Conservation (phyloP, 2,888 invertebrate genomes). For the Chrysina gloriosa region DNA sequence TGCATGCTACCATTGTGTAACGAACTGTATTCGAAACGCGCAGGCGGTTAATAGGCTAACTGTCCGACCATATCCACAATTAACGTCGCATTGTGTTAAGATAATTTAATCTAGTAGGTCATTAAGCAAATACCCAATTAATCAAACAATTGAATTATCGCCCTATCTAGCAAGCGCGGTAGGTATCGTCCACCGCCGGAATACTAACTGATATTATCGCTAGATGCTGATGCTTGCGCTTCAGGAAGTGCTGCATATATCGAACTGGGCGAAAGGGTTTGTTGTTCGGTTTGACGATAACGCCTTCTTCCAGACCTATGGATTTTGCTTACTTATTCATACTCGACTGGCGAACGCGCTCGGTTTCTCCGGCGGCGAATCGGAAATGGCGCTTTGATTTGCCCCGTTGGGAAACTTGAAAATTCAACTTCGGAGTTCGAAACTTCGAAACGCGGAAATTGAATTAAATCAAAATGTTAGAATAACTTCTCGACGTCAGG, state of each 20-base stretch:
- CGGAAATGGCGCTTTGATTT: slow-evolving; percentile 7
- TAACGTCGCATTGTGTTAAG: slow-evolving; percentile 42
- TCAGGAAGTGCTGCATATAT: background rate
- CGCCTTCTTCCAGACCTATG: too few species aligned
- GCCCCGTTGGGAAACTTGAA: slow-evolving; percentile 18
- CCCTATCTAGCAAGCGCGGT: background rate
- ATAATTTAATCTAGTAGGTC: slow-evolving; percentile 41
- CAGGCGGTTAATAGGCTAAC: slow-evolving; percentile 22
- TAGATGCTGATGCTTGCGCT: too few species aligned
- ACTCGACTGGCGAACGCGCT: slow-evolving; percentile 26
- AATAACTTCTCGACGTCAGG: too few species aligned
- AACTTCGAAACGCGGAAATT: too few species aligned
- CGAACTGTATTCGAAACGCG: slow-evolving; percentile 21
- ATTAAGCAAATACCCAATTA: slow-evolving; percentile 42
- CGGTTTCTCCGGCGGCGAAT: slow-evolving; percentile 25
- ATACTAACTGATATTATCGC: background rate
- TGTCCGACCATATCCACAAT: slow-evolving; percentile 34
- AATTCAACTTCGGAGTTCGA: slow-evolving; percentile 14
- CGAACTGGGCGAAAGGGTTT: too few species aligned
- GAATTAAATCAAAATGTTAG: too few species aligned
- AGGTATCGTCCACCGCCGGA: background rate
- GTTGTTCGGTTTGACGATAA: too few species aligned
- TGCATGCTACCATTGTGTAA: background rate
- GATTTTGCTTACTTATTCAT: slow-evolving; percentile 32
- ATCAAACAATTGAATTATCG: slow-evolving; percentile 42